Conservation (phyloP, 2,113 vertebrate species). For the Gorsachius goisagi region DNA sequence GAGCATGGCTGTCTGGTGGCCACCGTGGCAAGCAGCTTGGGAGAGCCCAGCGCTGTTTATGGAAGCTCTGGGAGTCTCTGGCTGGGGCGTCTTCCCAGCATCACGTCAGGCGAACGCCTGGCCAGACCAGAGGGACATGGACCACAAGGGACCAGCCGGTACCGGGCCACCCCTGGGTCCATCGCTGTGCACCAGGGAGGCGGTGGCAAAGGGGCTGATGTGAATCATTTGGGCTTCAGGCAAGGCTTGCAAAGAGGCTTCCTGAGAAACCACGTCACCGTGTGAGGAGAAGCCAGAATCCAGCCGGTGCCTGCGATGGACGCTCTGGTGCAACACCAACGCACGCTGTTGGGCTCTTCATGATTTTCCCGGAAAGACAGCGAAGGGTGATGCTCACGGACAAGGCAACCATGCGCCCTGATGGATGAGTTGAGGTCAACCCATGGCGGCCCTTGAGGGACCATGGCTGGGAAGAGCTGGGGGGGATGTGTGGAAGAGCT, state of each 20-base stretch:
- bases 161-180: fast-evolving
- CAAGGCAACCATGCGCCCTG: too few species aligned
- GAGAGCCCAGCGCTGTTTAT: neutral
- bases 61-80: neutral
- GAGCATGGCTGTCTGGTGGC: neutral
- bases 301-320: neutral
- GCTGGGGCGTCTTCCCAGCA: neutral
- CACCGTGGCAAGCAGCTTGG: neutral
- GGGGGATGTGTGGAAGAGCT: neutral
- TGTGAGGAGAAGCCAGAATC: neutral
- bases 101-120: fast-evolving
- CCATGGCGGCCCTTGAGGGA: fast-evolving
- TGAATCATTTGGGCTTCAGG: neutral
- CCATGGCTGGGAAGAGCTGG: fast-evolving
- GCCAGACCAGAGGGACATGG: neutral
- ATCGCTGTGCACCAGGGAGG: fast-evolving
- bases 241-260: neutral
- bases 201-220: fast-evolving
- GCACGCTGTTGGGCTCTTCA: fast-evolving
- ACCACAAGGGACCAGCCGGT: fast-evolving
- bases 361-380: neutral
- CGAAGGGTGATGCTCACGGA: neutral
- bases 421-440: neutral
- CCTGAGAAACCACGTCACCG: fast-evolving
- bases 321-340: neutral